Evolutionary conservation across 2,113 vertebrate species (phyloP), one percentile per base, ranked within the genome.

Genomic region (Hemiprocne comata): DNA sequence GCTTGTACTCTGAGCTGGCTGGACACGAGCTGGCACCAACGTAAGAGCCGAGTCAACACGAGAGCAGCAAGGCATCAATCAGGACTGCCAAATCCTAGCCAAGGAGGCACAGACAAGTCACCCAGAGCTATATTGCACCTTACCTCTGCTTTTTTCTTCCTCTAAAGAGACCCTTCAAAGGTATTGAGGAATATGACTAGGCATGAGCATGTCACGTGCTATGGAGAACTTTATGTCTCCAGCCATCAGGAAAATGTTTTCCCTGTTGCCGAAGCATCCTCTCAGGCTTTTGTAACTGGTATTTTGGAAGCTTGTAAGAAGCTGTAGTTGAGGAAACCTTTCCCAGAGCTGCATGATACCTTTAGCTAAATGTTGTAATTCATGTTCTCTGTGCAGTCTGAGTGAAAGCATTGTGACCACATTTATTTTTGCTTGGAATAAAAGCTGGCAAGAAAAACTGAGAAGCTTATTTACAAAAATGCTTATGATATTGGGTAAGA

Each of bases 161-260:
- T 36, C 40, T 51, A 26, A 70, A 70, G 18, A 13, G 51, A 31
- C 26, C 25, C 33, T 40, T 33, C 17, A 74, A 51, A 77, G 8
- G 8, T 83, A 2, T 3, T 19, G 13, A 40, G 31, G 40, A 50
- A 61, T 17, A 11, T 4, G 23, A 13, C 12, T 1, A 16, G 36
- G 13, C 10, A 38, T 3, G 20, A 76, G 6, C 1, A 2, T n/a
- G 13, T n/a, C 33, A 17, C 1, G 1, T 21, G 51, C 17, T 20
- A 5, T 0, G 4, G 34, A 72, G 36, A 78, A 7, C 18, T 44
- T 65, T 36, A 7, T 11, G 17, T 31, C 29, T 77, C 67, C 34
- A 46, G 23, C 46, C 34, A 34, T 74, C 16, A 5, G 65, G 55
- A 66, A 79, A 82, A 85, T 9, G 2, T 13, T 62, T 28, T 4